Evolutionary conservation across 2,797 vertebrate genomes (phyloP).

Genomic region (Petrocephalus sullivani): DNA sequence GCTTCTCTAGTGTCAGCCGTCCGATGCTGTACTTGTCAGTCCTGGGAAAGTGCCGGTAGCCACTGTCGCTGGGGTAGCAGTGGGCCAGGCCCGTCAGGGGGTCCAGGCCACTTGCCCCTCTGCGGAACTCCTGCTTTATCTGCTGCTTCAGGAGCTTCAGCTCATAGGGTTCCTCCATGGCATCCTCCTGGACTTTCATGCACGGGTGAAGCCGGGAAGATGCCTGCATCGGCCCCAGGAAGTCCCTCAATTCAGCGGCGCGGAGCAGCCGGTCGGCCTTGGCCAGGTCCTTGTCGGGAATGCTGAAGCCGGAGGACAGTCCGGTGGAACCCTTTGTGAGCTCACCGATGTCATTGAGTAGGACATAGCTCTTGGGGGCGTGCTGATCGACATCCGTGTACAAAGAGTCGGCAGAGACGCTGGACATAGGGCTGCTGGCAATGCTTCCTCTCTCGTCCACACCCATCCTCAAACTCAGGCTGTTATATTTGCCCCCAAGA

Average conservation of each 20-base stretch:
- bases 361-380: conserved; percentile 81
- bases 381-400: conserved; percentile 88
- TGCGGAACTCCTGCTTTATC: conserved; percentile 96
- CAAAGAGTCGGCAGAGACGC: conserved; percentile 87
- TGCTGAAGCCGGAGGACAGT: conserved; percentile 80
- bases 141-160: conserved; percentile 96
- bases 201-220: conserved; percentile 84
- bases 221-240: conserved; percentile 73
- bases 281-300: conserved; percentile 88
- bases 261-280: conserved; percentile 89
- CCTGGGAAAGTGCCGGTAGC: conserved; percentile 88
- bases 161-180: conserved; percentile 97
- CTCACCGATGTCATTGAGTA: conserved; percentile 91
- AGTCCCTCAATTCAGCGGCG: conserved; percentile 81
- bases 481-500: conserved; percentile 79
- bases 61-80: conserved; percentile 82
- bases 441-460: conserved; percentile 82
- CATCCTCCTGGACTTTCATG: conserved; percentile 83
- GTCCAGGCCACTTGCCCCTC: conserved; percentile 77
- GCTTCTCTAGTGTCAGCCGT: conserved; percentile 92
- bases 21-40: conserved; percentile 96
- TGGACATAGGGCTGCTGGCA: conserved; percentile 86
- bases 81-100: conserved; percentile 86
- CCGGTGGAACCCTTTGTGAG: conserved; percentile 81
- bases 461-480: conserved; percentile 83